Evolutionary conservation across 2,113 vertebrate species (phyloP).

Genomic region (Zonotrichia leucophrys): DNA sequence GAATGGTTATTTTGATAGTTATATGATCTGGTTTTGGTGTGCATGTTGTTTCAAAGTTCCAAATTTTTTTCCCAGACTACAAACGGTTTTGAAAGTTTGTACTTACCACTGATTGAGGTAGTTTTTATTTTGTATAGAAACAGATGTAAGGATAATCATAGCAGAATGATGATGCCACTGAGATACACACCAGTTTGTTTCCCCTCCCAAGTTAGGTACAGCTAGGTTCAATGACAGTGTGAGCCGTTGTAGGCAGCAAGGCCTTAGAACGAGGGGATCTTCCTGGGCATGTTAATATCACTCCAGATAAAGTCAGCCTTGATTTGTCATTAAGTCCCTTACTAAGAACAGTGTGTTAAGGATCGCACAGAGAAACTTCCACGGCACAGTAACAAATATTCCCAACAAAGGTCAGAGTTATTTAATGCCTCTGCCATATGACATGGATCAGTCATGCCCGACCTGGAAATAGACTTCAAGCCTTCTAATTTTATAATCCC

Average conservation of each 20-base stretch:
- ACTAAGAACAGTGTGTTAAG: neutral
- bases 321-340: neutral
- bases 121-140: neutral
- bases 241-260: neutral
- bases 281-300: neutral
- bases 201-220: neutral
- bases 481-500: slow-evolving; percentile 15
- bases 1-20: neutral
- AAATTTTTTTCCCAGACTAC: neutral
- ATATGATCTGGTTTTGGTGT: neutral
- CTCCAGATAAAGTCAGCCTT: neutral
- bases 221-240: neutral
- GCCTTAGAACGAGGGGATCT: neutral
- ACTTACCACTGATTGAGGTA: neutral
- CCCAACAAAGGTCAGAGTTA: neutral
- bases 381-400: neutral
- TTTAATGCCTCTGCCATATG: neutral
- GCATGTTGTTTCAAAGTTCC: neutral
- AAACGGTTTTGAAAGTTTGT: neutral
- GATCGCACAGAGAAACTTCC: neutral
- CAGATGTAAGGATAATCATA: neutral
- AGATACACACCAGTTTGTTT: neutral
- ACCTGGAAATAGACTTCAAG: slow-evolving; percentile 35
- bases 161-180: neutral
- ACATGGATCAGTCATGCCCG: neutral